Evolutionary conservation across 2,797 vertebrate species (phyloP).

Genomic region (Intellagama lesueurii): DNA sequence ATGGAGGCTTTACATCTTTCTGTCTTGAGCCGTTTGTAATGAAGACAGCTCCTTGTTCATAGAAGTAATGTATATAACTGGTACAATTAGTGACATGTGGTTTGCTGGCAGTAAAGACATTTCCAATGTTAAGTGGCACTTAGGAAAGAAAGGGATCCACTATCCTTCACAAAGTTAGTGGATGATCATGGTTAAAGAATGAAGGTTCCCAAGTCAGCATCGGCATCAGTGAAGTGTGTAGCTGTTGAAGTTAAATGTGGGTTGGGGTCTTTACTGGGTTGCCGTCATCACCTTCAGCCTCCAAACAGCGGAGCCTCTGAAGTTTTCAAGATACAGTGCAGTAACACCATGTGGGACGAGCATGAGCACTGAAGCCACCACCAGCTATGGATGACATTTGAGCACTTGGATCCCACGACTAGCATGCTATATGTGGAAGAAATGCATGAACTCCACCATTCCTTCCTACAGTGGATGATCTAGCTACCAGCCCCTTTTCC

Average conservation of each 20-base stretch:
- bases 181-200: not conserved
- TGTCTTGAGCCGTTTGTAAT: slow-evolving; percentile 73
- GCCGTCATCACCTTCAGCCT: not conserved
- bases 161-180: not conserved
- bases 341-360: too few relatives aligned
- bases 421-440: not conserved
- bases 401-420: too few relatives aligned
- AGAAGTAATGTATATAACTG: slow-evolving; percentile 63
- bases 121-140: not conserved
- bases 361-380: not conserved
- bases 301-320: not conserved
- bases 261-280: too few relatives aligned
- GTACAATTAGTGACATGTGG: slow-evolving; percentile 48
- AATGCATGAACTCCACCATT: not conserved
- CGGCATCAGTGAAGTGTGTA: not conserved
- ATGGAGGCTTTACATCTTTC: slow-evolving; percentile 69
- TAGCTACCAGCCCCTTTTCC: not conserved
- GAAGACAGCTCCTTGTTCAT: slow-evolving; percentile 48
- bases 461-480: not conserved
- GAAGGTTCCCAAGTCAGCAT: not conserved
- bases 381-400: not conserved
- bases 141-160: not conserved
- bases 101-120: not conserved
- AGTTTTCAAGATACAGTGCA: not conserved
- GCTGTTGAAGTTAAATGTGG: not conserved